Base-by-base conservation (phyloP, 64 coral and sea anemone species). In the Orbicella faveolata region DNA sequence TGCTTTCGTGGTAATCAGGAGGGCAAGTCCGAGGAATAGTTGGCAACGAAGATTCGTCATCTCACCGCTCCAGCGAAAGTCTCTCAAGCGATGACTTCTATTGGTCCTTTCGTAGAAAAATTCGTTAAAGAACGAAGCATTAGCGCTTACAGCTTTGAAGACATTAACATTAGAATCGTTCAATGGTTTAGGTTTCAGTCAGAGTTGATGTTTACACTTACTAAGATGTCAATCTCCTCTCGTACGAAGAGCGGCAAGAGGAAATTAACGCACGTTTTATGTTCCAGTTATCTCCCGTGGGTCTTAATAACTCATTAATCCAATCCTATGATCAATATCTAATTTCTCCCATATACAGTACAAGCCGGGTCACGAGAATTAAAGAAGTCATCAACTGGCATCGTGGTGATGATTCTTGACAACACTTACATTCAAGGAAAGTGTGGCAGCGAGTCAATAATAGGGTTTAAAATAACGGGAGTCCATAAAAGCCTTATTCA, bases 191-290 rank as follows among this genome's bases (percentile, higher is more conserved):
- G 33, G 64, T 70, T 85, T 73, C 82, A 52, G 64, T 15, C 81
- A 84, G 36, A 72, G 39, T 72, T 66, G 64, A 73, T 85, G 82
- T 85, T 85, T 85, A 85, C 82, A 85, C 64, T 85, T 85, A 85
- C 64, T 41, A 67, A 72, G 37, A 33, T 85, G 82, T 85, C 82
- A 85, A 85, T 85, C 82, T 85, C 41, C 30, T 85, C 65, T 85
- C 11, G 65, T 52, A 73, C 33, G 23, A 4, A 48, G 36, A 68
- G 34, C 61, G 62, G 18, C 14, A 36, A 84, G 36, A 37, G 81
- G 36, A n/a, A 84, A 36, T n/a, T 35, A 34, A 48, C 15, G 64
- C 25, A 82, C 25, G 33, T 44, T 63, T 68, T 26, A 23, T 19
- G 36, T 68, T 84, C 34, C 81, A 63, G 34, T 68, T 70, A 70